Percentiles rank a stretch among this genome's conserved stretches.
Conservation (phyloP, 2,888 invertebrate genomes). For the Drepana falcataria region DNA sequence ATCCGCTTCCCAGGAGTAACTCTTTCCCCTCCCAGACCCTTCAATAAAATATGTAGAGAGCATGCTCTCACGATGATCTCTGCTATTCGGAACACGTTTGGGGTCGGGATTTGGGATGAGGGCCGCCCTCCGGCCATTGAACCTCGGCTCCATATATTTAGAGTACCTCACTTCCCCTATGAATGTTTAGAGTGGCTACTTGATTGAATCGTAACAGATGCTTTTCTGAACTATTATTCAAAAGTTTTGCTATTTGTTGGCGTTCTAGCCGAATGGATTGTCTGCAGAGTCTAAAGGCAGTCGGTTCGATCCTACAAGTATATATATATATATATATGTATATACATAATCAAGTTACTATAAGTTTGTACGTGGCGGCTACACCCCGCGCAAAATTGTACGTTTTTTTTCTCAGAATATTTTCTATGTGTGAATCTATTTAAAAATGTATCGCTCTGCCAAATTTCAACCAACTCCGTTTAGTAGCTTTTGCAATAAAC, state of each 20-base stretch:
- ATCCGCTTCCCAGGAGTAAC: neutral
- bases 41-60: neutral
- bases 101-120: conserved; percentile 9
- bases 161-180: conserved; percentile 9
- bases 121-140: conserved; percentile 30
- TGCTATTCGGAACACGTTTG: conserved; percentile 34
- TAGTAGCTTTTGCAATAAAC: too few species aligned
- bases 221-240: neutral
- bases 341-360: too few species aligned
- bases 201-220: neutral
- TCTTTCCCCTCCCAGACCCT: neutral
- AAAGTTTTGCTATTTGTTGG: neutral
- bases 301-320: too few species aligned
- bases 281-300: too few species aligned
- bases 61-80: conserved; percentile 27
- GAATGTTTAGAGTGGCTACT: neutral
- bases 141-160: conserved; percentile 30
- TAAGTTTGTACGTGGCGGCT: too few species aligned
- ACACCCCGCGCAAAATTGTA: too few species aligned
- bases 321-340: too few species aligned
- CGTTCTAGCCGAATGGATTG: neutral
- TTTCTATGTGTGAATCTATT: too few species aligned
- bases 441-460: too few species aligned
- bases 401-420: too few species aligned
- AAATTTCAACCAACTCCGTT: too few species aligned